A percentile compares a stretch with the other conserved stretches of the same genome.
phyloP scores from a whole-genome alignment of 2,113 vertebrate species.

The Hemiprocne comata region DNA sequence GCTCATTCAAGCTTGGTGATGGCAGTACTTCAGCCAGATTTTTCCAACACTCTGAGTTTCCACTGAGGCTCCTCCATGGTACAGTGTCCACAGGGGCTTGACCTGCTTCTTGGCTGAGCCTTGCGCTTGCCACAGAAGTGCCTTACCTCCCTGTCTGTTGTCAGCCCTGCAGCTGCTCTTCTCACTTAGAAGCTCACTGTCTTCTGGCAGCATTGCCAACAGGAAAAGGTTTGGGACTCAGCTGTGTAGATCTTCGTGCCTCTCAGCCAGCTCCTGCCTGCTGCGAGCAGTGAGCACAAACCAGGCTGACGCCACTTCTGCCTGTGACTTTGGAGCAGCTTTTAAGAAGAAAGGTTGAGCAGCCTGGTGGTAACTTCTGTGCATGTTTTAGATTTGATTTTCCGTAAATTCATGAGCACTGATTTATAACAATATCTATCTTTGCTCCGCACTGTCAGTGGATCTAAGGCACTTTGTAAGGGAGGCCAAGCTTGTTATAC shows the following conservation, averaged over 20 bases:
- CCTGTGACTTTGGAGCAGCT: not conserved
- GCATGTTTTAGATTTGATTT: not conserved
- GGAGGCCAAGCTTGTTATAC: not conserved
- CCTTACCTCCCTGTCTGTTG: not conserved
- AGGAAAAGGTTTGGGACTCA: not conserved
- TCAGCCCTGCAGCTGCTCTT: not conserved
- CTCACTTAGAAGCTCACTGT: not conserved
- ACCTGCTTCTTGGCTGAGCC: not conserved
- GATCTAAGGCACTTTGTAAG: not conserved
- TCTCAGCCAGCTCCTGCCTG: not conserved
- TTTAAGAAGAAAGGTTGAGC: not conserved
- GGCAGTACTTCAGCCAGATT: not conserved
- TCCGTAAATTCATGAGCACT: not conserved
- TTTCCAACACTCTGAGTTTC: not conserved
- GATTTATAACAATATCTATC: not conserved
- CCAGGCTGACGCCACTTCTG: not conserved
- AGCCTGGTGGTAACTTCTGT: not conserved
- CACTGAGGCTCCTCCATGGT: not conserved
- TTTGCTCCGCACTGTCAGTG: not conserved
- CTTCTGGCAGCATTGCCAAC: not conserved
- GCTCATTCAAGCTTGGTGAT: not conserved
- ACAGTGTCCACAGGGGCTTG: not conserved
- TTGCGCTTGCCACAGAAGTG: not conserved
- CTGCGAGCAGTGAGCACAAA: not conserved
- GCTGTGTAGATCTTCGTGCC: accelerated